Evolutionary conservation across 2,888 invertebrate genomes (phyloP), one percentile per base, ranked within the genome.

Genomic region (Bursaphelenchus okinawaensis): DNA sequence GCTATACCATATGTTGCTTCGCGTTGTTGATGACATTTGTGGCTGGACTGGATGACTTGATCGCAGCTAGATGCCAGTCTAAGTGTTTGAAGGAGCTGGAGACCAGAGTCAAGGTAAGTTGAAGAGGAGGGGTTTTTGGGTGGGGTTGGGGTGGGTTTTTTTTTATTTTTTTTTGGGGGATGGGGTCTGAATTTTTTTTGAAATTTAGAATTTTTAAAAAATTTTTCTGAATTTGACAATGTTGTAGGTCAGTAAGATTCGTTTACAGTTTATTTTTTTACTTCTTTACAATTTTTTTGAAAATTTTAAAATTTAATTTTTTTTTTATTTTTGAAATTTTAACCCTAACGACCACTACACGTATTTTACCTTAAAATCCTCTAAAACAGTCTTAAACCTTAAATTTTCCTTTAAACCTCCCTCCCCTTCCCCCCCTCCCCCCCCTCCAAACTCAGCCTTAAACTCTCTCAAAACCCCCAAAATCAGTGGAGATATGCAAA

Each of bases 31-130:
- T 40, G 40, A 1, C n/a, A 6, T 40, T 40, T 40, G n/a, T n/a
- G n/a, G n/a, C 52, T n/a, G 59, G 56, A 8, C 29, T 62, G 0
- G 75, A 77, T 51, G 77, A 77, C 55, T 67, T 77, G 12, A 69
- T 77, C 28, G 70, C 72, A 0, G 72, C 76, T 7, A 63, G 79
- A 62, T 79, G 79, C 55, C 79, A 79, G 63, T 70, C 79, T 9
- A 75, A 76, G 65, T 79, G 79, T 63, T 69, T 80, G 7, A 65
- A 69, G 59, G 68, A 78, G 61, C 68, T 80, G 69, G 78, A 79
- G 60, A 56, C 55, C 7, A 66, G 71, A 7, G 52, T 72, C 31
- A 75, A 77, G 67, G 79, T 79, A 52, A 58, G 75, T 63, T 72
- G n/a, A n/a, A n/a, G n/a, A n/a, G n/a, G n/a, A n/a, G n/a, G n/a